Conservation (phyloP, 2,888 invertebrate genomes). For the Drosophila kambysellisi region DNA sequence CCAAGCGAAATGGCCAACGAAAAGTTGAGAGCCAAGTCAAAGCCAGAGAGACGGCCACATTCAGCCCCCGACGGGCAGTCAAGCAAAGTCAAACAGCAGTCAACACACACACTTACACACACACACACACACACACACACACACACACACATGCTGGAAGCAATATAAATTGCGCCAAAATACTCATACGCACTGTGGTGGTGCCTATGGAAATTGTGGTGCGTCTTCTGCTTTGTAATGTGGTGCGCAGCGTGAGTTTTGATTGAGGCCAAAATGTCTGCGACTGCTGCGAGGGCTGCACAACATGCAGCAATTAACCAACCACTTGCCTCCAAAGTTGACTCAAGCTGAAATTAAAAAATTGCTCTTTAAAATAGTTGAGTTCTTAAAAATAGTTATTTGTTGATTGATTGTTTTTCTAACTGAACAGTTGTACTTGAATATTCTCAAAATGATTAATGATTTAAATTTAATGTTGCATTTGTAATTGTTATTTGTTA, state of each 20-base stretch:
- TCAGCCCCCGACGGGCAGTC: constrained; percentile 41
- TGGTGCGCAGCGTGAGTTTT: constrained; percentile 53
- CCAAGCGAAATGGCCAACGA: constrained; percentile 48
- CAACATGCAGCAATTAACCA: background rate
- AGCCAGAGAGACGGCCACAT: constrained; percentile 25
- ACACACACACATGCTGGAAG: constrained; percentile 31
- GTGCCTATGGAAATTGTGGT: constrained; percentile 9
- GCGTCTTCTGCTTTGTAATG: constrained; percentile 11
- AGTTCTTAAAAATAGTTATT: background rate
- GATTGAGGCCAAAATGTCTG: constrained; percentile 62
- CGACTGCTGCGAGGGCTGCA: constrained; percentile 48
- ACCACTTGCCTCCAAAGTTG: background rate
- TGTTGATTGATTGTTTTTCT: background rate
- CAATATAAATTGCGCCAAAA: constrained; percentile 57
- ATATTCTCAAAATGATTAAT: background rate
- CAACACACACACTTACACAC: constrained; percentile 7
- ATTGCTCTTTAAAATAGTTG: background rate
- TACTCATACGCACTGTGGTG: constrained; percentile 61
- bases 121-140: constrained; percentile 3
- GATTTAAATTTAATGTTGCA: background rate
- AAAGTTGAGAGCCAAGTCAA: constrained; percentile 36
- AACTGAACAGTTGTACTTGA: background rate
- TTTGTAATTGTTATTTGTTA: background rate
- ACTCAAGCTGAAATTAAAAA: background rate
- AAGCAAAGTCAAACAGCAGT: constrained; percentile 58